These are phyloP conservation scores for Poeciliopsis gracilis DNA, from an alignment of 2,797 vertebrate genomes.

Conservation along the genomic window DNA sequence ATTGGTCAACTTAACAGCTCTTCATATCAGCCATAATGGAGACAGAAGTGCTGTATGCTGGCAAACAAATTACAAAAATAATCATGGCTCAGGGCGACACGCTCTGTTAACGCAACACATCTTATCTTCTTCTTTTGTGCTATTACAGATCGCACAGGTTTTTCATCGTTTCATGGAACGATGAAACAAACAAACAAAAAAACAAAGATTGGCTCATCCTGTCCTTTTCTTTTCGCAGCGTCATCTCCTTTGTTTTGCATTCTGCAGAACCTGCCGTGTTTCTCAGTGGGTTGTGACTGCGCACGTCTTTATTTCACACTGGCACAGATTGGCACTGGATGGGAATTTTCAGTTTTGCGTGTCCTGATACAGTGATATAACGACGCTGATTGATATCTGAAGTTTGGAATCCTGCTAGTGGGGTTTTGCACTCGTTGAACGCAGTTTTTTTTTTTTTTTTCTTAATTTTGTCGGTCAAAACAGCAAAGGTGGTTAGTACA, in stretches of 20 bases:
- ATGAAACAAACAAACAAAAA: neutral
- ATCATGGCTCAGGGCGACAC: neutral
- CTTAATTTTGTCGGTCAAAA: neutral
- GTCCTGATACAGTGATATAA: neutral
- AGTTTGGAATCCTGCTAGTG: neutral
- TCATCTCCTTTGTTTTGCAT: neutral
- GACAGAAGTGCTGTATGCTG: constrained; percentile 3
- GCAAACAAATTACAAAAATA: neutral
- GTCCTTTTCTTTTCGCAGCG: neutral
- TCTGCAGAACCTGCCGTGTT: neutral
- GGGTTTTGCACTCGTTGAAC: neutral
- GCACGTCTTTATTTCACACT: neutral
- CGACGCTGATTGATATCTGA: neutral
- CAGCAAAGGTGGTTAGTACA: neutral
- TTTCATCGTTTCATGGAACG: neutral
- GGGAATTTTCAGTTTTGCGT: neutral
- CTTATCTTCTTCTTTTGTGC: neutral
- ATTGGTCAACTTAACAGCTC: neutral
- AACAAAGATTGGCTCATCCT: constrained; percentile 13
- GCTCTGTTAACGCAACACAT: neutral
- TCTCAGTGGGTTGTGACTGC: no score
- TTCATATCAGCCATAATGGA: neutral
- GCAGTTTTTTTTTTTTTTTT: neutral
- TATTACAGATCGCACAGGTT: constrained; percentile 7
- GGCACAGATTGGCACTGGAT: neutral